These are phyloP conservation scores for Orientallactaga bullata DNA, from an alignment of 2,113 vertebrate genomes.

Conservation along the genomic window DNA sequence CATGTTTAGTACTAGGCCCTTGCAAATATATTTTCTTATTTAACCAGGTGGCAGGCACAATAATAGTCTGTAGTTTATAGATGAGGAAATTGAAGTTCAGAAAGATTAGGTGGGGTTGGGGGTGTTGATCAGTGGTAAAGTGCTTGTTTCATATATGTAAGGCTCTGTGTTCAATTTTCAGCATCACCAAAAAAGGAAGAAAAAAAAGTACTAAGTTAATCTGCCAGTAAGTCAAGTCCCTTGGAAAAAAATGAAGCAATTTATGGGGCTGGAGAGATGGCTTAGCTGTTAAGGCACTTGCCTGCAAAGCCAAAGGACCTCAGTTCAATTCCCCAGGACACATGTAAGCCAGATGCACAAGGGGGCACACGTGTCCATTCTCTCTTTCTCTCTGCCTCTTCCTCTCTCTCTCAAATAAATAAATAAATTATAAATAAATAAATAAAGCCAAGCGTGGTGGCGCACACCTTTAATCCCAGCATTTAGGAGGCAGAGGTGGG, in stretches of 20 bases:
- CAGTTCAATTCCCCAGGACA: no score
- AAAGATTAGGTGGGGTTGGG: constrained; percentile 7
- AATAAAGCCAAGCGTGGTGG: no score
- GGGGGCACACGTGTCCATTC: no score
- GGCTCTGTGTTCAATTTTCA: background rate
- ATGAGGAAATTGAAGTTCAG: constrained; percentile 61
- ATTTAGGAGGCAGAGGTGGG: no score
- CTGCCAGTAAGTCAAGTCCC: background rate
- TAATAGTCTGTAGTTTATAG: constrained; percentile 24
- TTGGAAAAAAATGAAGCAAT: background rate
- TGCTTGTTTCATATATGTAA: background rate
- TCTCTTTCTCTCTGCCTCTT: no score
- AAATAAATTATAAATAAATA: background rate
- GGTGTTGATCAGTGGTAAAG: background rate
- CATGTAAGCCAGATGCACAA: no score
- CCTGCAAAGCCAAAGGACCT: no score
- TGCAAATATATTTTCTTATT: constrained; percentile 53
- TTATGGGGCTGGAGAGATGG: no score
- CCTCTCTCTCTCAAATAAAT: no score
- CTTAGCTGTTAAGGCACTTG: no score
- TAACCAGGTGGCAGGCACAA: constrained; percentile 42
- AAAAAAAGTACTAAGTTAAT: background rate
- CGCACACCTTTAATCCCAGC: no score
- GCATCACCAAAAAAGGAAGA: no score
- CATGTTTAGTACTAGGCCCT: background rate